Evolutionary conservation across 2,888 invertebrate genomes (phyloP).

Genomic region (Chorisops tibialis): DNA sequence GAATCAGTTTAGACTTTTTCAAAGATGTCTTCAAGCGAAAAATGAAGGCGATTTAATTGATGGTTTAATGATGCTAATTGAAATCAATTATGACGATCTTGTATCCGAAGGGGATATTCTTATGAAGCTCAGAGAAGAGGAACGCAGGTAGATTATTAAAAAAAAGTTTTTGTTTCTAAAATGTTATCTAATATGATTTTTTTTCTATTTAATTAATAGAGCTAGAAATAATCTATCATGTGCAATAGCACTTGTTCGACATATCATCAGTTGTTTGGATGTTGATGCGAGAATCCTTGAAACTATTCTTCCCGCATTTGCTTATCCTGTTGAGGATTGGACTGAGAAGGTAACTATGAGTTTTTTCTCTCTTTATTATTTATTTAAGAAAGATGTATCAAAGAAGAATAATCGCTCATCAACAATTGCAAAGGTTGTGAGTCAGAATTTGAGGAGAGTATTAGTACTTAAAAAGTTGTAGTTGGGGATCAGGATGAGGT

Average conservation of each 20-base stretch:
- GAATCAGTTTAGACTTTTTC: slow-evolving; percentile 49
- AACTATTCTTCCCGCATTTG: slow-evolving; percentile 43
- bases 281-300: slow-evolving; percentile 45
- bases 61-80: slow-evolving; percentile 48
- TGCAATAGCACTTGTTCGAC: slow-evolving; percentile 43
- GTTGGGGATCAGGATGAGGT: no score
- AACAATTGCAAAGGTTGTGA: no score
- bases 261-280: slow-evolving; percentile 44
- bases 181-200: background rate
- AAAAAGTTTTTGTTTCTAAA: background rate
- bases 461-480: no score
- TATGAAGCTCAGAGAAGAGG: slow-evolving; percentile 45
- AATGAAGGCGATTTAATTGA: slow-evolving; percentile 47
- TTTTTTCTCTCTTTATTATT: no score
- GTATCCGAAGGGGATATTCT: slow-evolving; percentile 49
- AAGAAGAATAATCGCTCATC: no score
- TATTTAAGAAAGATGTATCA: no score
- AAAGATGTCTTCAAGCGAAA: slow-evolving; percentile 47
- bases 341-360: slow-evolving; percentile 42
- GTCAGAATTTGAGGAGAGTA: no score
- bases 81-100: slow-evolving; percentile 49
- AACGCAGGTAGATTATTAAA: slow-evolving; percentile 29
- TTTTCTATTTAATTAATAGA: slow-evolving; percentile 34
- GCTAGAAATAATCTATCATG: slow-evolving; percentile 46
- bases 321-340: slow-evolving; percentile 49